A percentile compares a stretch with the other conserved stretches of the same genome.
Conservation (phyloP, 1,140 invertebrate genomes). For the Antheraea mylitta region DNA sequence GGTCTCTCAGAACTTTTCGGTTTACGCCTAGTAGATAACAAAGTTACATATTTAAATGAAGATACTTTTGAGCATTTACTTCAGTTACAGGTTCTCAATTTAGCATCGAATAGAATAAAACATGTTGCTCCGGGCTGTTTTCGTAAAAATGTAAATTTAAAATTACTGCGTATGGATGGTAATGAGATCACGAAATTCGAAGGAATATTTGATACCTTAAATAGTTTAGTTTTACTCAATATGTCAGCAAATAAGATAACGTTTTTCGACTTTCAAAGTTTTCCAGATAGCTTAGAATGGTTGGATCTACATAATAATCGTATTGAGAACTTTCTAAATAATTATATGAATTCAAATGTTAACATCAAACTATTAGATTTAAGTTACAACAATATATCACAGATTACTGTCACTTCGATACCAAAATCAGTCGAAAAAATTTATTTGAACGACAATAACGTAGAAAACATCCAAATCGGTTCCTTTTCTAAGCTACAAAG, state of each 20-base stretch:
- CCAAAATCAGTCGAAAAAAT: conserved; percentile 87
- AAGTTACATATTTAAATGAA: conserved; percentile 82
- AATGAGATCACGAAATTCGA: conserved; percentile 84
- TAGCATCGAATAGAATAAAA: conserved; percentile 84
- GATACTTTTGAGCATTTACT: conserved; percentile 83
- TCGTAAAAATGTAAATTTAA: conserved; percentile 81
- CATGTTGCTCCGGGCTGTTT: conserved; percentile 83
- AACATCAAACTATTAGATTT: conserved; percentile 88
- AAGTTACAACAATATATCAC: conserved; percentile 85
- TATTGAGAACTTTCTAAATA: conserved; percentile 74
- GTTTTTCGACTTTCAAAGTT: conserved; percentile 84
- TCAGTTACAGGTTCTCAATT: conserved; percentile 84
- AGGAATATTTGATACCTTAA: conserved; percentile 83
- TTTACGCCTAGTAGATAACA: conserved; percentile 83
- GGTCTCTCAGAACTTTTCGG: conserved; percentile 83
- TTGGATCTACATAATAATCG: conserved; percentile 85
- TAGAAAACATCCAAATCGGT: conserved; percentile 83
- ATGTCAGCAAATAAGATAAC: conserved; percentile 84
- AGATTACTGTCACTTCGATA: conserved; percentile 83
- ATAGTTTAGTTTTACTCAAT: conserved; percentile 85
- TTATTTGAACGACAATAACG: conserved; percentile 88
- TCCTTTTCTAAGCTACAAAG: conserved; percentile 86
- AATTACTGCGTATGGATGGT: conserved; percentile 83
- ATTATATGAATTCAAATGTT: conserved; percentile 66
- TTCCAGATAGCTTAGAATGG: conserved; percentile 85